These are phyloP conservation scores for Acanthurus tractus DNA, from an alignment of 2,797 vertebrate genomes.

Conservation along the genomic window DNA sequence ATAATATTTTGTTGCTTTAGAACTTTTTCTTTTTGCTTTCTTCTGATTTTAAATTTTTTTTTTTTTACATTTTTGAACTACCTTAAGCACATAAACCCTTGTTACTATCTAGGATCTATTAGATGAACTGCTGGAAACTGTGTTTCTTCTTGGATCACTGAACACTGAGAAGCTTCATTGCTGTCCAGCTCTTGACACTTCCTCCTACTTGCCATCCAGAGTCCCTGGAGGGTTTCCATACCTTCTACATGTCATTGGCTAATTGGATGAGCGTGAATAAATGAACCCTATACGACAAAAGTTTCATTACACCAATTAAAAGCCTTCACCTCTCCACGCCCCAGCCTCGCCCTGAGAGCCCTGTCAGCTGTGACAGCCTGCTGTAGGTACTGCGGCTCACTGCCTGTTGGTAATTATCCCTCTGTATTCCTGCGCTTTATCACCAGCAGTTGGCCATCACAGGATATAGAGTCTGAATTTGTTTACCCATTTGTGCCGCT, in stretches of 20 bases:
- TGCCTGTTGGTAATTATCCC: constrained; percentile 55
- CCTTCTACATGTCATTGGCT: constrained; percentile 33
- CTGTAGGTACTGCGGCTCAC: constrained; percentile 22
- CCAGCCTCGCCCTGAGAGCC: constrained; percentile 9
- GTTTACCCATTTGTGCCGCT: constrained; percentile 14
- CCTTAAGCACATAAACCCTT: background rate
- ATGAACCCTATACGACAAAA: constrained; percentile 54
- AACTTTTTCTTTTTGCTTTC: no score
- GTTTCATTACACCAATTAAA: constrained; percentile 68
- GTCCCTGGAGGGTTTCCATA: constrained; percentile 22
- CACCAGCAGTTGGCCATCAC: constrained; percentile 26
- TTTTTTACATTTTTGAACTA: background rate
- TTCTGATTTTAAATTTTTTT: background rate
- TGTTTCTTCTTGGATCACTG: constrained; percentile 5
- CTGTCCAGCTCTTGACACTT: constrained; percentile 21
- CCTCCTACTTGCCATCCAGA: constrained; percentile 20
- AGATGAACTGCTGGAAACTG: background rate
- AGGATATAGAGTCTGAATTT: constrained; percentile 36
- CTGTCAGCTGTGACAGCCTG: constrained; percentile 44
- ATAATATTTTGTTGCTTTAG: no score
- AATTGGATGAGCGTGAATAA: constrained; percentile 56
- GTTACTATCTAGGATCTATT: background rate
- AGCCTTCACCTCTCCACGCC: constrained; percentile 20
- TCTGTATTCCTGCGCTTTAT: constrained; percentile 44
- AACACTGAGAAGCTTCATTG: constrained; percentile 5